phyloP scores from a whole-genome alignment of 2,797 vertebrate genomes.

The Myripristis jacobus region DNA sequence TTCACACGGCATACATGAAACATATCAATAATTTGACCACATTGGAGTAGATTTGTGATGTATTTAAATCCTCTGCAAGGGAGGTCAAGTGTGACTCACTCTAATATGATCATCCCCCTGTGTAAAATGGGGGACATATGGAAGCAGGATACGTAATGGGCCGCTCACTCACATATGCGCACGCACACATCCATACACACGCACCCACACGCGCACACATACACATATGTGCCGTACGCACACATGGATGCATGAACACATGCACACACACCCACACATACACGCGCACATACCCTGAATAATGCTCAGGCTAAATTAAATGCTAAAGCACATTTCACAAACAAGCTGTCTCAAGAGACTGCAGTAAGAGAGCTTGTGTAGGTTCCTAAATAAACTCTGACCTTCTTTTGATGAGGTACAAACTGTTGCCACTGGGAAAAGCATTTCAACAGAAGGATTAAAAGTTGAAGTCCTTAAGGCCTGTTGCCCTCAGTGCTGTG shows the following conservation, averaged over 20 bases:
- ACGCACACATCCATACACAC: conserved; percentile 45
- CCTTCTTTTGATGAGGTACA: conserved; percentile 28
- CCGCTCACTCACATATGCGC: conserved; percentile 59
- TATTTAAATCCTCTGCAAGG: conserved; percentile 64
- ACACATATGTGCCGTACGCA: conserved; percentile 34
- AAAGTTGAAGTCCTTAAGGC: conserved; percentile 24
- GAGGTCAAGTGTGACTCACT: conserved; percentile 73
- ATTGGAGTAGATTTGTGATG: conserved; percentile 60
- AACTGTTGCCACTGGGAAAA: conserved; percentile 25
- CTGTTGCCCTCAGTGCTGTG: conserved; percentile 21
- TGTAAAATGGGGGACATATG: conserved; percentile 64
- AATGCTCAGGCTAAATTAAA: conserved; percentile 20
- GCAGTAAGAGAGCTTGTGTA: conserved; percentile 11
- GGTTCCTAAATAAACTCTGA: conserved; percentile 18
- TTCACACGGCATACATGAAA: conserved; percentile 15
- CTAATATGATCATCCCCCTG: conserved; percentile 69
- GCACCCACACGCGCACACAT: conserved; percentile 44
- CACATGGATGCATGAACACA: conserved; percentile 49
- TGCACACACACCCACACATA: conserved; percentile 35
- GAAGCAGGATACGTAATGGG: conserved; percentile 59
- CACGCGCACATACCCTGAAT: conserved; percentile 19
- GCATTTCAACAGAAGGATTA: conserved; percentile 26
- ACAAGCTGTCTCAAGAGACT: conserved; percentile 33
- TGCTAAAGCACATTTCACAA: conserved; percentile 15
- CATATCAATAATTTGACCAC: conserved; percentile 46